Conservation (phyloP, 1,140 invertebrate species). For the Rhopalosiphum maidis region DNA sequence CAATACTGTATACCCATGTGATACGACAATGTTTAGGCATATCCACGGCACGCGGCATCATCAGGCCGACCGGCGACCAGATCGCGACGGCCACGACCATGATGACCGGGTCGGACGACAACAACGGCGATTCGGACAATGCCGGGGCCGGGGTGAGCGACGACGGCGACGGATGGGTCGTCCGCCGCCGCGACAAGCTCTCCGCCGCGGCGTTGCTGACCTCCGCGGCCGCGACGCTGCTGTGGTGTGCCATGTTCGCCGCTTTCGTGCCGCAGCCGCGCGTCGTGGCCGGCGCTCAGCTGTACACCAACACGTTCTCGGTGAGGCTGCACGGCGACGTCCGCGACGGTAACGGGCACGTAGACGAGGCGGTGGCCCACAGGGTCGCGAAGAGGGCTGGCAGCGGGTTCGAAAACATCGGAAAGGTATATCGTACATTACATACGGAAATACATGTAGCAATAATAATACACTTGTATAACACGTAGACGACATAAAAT, state of each 20-base stretch:
- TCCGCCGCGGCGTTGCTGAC: background rate
- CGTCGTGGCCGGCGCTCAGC: background rate
- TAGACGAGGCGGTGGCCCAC: slow-evolving; percentile 7
- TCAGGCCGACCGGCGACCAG: background rate
- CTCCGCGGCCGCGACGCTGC: no score
- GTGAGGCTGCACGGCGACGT: background rate
- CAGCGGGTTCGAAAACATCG: slow-evolving; percentile 38
- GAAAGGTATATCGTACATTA: background rate
- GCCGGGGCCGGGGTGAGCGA: background rate
- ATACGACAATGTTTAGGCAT: background rate
- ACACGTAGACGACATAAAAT: no score
- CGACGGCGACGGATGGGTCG: background rate
- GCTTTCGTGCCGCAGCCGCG: background rate
- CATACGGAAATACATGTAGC: background rate
- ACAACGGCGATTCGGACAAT: background rate
- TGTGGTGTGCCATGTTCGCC: background rate
- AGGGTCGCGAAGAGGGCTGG: slow-evolving; percentile 25
- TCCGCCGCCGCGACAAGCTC: background rate
- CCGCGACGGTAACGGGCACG: background rate
- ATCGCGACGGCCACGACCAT: background rate
- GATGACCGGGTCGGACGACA: background rate
- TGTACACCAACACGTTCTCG: slow-evolving; percentile 50
- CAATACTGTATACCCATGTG: background rate
- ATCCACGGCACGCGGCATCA: background rate
- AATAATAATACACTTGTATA: no score